phyloP scores from a whole-genome alignment of 53 echinoderm and acorn worm genomes.

The Zoroaster sp. region DNA sequence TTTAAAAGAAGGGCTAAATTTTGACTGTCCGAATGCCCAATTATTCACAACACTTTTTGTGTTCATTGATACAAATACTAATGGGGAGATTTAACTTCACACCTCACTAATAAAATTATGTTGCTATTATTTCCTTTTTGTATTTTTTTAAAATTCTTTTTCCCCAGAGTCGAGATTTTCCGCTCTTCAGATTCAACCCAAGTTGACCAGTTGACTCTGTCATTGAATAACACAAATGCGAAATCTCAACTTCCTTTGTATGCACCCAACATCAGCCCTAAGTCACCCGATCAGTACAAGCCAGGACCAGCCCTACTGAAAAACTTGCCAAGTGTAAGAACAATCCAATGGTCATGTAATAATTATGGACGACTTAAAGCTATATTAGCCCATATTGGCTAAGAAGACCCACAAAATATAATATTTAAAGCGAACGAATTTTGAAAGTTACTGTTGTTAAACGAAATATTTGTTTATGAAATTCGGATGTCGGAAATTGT shows the following conservation, averaged over 20 bases:
- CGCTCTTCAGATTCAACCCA: not conserved
- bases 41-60: too few species aligned
- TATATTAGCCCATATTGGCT: too few species aligned
- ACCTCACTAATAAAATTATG: too few species aligned
- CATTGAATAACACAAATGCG: not conserved
- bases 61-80: too few species aligned
- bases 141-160: not conserved
- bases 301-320: not conserved
- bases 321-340: not conserved
- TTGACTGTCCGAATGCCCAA: too few species aligned
- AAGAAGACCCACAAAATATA: not conserved
- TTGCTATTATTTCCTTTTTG: not conserved
- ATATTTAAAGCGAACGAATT: not conserved
- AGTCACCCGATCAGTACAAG: too few species aligned
- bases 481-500: too few species aligned
- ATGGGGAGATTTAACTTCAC: too few species aligned
- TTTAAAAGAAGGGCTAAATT: too few species aligned
- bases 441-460: too few species aligned
- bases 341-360: too few species aligned
- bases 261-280: not conserved
- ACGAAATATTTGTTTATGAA: not conserved
- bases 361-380: too few species aligned
- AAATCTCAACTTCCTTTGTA: not conserved
- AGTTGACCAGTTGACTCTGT: not conserved
- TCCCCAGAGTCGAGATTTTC: not conserved